Evolutionary conservation across 1,140 invertebrate species (phyloP), one percentile per base, ranked within the genome.

Genomic region (Drosophila mojavensis): DNA sequence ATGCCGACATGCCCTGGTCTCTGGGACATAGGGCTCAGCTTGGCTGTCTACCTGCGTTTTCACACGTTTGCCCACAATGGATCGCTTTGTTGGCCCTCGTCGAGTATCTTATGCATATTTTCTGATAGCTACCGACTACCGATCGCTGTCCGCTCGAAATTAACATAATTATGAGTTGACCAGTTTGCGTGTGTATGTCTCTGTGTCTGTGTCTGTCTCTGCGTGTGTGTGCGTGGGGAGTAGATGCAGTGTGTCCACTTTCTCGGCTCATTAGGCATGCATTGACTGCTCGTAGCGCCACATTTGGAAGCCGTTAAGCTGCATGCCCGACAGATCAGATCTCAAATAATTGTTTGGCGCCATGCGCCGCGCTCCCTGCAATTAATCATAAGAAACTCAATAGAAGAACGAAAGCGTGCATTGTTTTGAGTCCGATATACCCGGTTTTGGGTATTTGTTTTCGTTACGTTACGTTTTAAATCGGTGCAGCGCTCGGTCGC

Each of bases 271-370:
- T 88, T 88, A 88, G 73, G 63, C 80, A 80, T 88, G 83, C 83
- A 88, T 79, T 79, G 75, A 78, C 43, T 61, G 77, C 63, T 59
- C 55, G 50, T 61, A 73, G 50, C 71, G 73, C 60, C 75, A 73
- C 70, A 80, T 84, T 84, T 84, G 70, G 70, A 78, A 88, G 84
- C 80, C 80, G 85, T 84, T 90, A 89, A 82, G 60, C 11, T n/a
- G 47, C 41, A 26, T 28, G 43, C 39, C 39, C 47, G 17, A 36
- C 64, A 81, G 84, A 89, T 85, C 64, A 81, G 84, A 89, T 85
- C 55, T 78, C 78, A 64, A 81, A 85, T 89, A 89, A 89, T 89
- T 89, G 85, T 71, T 89, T 89, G 84, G 84, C 84, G 84, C 84
- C 78, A 72, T 53, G 30, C 51, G 30, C 41, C 17, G 30, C 33